A percentile compares a stretch with the other conserved stretches of the same genome.
Evolutionary conservation across 1,140 invertebrate species (phyloP).

Genomic region (Argopecten irradians): DNA sequence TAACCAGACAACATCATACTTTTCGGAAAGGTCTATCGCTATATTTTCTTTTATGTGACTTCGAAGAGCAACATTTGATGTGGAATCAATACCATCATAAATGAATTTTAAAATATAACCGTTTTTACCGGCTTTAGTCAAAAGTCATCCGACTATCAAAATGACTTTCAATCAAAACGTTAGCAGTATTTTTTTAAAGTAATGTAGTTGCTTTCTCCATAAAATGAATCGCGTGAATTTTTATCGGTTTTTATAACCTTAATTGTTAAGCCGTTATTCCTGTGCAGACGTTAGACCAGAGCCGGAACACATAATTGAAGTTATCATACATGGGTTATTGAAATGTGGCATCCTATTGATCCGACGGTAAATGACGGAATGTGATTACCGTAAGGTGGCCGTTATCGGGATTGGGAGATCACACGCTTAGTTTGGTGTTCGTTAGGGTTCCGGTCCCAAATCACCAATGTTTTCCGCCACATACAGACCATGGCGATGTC

Average conservation of each 20-base stretch:
- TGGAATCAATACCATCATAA: neutral
- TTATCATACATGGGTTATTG: constrained; percentile 12
- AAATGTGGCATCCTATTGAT: constrained; percentile 11
- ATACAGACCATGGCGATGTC: neutral
- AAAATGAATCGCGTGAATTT: neutral
- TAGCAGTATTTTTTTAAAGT: too few species aligned
- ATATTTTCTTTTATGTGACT: neutral
- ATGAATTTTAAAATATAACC: neutral
- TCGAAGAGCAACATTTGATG: neutral
- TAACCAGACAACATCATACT: too few species aligned
- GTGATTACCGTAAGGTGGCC: constrained; percentile 14
- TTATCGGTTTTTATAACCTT: neutral
- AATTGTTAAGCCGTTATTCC: neutral
- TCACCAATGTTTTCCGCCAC: neutral
- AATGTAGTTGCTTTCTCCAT: neutral
- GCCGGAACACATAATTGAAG: neutral
- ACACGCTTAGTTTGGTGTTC: constrained; percentile 14
- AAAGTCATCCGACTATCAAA: too few species aligned
- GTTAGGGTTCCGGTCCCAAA: constrained; percentile 13
- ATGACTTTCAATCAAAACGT: too few species aligned
- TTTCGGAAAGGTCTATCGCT: too few species aligned
- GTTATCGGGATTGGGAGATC: neutral
- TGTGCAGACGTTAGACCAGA: neutral
- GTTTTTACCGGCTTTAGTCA: too few species aligned
- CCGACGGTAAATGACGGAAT: neutral